phyloP scores from a whole-genome alignment of 2,797 vertebrate genomes.

The Urosaurus nigricauda region DNA sequence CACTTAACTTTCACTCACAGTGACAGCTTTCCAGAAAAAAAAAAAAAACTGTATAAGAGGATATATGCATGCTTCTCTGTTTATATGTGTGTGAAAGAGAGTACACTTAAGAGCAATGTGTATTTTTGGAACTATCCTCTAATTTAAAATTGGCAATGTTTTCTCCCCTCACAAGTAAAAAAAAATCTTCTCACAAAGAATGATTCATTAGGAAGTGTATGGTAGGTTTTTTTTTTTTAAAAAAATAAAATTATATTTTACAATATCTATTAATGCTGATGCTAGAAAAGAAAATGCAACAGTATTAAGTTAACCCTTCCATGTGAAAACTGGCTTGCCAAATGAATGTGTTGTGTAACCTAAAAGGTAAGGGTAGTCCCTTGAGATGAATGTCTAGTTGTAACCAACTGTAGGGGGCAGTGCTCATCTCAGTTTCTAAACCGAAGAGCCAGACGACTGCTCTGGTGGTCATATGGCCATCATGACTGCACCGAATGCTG shows the following conservation, averaged over 20 bases:
- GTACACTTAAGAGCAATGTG: background rate
- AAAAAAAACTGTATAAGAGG: background rate
- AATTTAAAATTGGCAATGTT: constrained; percentile 2
- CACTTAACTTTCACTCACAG: background rate
- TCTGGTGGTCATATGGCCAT: no score
- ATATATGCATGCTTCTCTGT: background rate
- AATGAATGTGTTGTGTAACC: background rate
- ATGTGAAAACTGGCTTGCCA: background rate
- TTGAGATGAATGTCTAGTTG: no score
- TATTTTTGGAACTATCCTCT: background rate
- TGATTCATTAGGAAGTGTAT: background rate
- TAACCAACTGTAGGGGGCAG: no score
- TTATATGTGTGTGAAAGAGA: background rate
- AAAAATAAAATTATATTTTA: background rate
- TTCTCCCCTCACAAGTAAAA: background rate
- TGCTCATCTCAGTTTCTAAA: no score
- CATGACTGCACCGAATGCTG: no score
- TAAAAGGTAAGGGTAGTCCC: background rate
- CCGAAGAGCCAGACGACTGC: background rate
- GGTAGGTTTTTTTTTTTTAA: no score
- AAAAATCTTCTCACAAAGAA: background rate
- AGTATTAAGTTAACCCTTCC: background rate
- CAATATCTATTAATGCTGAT: background rate
- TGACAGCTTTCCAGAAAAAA: background rate
- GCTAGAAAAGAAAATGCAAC: background rate